These are phyloP conservation scores for Hedya salicella DNA, from an alignment of 2,888 invertebrate genomes.

Conservation along the genomic window DNA sequence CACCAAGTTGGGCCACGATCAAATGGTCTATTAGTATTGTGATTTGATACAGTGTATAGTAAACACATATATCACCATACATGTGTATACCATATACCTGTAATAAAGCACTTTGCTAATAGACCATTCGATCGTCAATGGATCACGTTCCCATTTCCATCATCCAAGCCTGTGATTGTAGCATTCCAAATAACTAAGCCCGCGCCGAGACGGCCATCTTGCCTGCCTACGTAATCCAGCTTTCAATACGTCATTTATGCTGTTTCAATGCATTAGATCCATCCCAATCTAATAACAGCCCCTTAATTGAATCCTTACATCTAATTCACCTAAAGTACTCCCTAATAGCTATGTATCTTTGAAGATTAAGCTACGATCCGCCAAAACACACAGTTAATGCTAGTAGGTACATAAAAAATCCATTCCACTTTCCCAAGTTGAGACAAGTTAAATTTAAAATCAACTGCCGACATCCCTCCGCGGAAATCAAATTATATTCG, in stretches of 20 bases:
- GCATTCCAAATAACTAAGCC: conserved; percentile 21
- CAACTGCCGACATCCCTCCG: conserved; percentile 71
- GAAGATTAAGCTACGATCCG: conserved; percentile 44
- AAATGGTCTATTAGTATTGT: too few relatives aligned
- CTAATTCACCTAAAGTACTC: conserved; percentile 30
- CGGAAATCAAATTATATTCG: conserved; percentile 78
- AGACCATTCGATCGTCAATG: too few relatives aligned
- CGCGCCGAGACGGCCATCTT: not conserved
- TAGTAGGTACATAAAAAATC: conserved; percentile 70
- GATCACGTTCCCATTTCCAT: too few relatives aligned
- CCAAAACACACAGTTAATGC: conserved; percentile 69
- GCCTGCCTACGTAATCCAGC: conserved; percentile 7
- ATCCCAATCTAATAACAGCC: conserved; percentile 16
- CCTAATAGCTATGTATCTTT: conserved; percentile 34
- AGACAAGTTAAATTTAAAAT: conserved; percentile 76
- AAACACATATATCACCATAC: too few relatives aligned
- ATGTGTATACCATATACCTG: too few relatives aligned
- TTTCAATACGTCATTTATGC: conserved; percentile 14
- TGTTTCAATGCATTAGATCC: conserved; percentile 30
- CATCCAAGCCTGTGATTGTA: conserved; percentile 1
- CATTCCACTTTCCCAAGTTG: conserved; percentile 70
- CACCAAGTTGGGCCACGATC: too few relatives aligned
- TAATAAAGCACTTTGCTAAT: too few relatives aligned
- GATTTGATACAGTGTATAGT: too few relatives aligned
- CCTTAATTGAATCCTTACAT: conserved; percentile 28